Conservation (phyloP, 2,797 vertebrate species). For the Spea hammondii region DNA sequence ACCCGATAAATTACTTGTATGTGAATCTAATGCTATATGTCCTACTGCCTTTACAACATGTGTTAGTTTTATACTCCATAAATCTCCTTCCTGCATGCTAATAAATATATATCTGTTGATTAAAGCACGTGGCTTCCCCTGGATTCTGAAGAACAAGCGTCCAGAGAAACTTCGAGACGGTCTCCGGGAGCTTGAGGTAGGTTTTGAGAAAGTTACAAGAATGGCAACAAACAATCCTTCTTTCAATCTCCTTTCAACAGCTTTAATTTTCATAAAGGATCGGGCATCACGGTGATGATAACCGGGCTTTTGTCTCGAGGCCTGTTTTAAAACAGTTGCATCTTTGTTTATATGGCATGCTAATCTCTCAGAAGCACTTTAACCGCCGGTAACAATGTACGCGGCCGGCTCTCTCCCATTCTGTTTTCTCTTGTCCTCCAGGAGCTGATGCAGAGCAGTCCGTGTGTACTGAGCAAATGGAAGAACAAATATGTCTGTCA, state of each 20-base stretch:
- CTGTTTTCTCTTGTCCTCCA: constrained; percentile 72
- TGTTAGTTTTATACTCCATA: background rate
- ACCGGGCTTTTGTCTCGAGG: constrained; percentile 69
- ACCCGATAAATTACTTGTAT: background rate
- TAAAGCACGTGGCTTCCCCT: constrained; percentile 84
- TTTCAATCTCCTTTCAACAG: constrained; percentile 83
- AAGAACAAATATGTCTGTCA: constrained; percentile 88
- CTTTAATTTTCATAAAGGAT: constrained; percentile 90
- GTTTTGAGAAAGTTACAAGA: constrained; percentile 77
- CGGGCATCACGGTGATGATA: constrained; percentile 72
- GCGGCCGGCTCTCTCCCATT: constrained; percentile 62
- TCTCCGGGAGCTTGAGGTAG: constrained; percentile 92
- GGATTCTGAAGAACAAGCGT: constrained; percentile 85
- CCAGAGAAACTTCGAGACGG: constrained; percentile 87
- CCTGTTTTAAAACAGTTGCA: constrained; percentile 80
- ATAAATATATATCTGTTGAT: constrained; percentile 54
- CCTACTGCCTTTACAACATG: background rate
- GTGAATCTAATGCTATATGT: too few species aligned
- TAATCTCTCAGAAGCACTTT: constrained; percentile 70
- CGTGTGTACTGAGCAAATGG: constrained; percentile 89
- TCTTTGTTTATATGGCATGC: constrained; percentile 83
- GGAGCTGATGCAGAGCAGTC: constrained; percentile 87
- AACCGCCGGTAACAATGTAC: constrained; percentile 66
- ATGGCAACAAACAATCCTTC: constrained; percentile 82
- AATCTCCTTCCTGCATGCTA: background rate